Evolutionary conservation across 2,113 vertebrate species (phyloP), one percentile per base, ranked within the genome.

Genomic region (Triplophysa siluroides): DNA sequence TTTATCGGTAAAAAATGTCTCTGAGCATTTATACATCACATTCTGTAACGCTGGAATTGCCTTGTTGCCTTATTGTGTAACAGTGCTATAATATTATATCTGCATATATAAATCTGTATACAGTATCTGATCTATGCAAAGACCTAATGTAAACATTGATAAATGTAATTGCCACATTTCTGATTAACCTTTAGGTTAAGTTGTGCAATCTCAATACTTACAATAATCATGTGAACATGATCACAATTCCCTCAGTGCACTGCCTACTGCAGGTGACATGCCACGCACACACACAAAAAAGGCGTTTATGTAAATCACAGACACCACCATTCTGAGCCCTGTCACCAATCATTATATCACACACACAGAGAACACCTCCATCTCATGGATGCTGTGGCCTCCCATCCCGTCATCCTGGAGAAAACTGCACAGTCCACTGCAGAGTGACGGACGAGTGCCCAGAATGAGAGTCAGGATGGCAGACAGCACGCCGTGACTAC

Each of bases 311-410:
- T 83, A 83, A 85, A 83, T 65, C 75, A 58, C 69, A 79, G 29
- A 4, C 78, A 81, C 68, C 65, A 64, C 76, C 67, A 75, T 80
- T 80, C 68, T 24, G 54, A 77, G 72, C 41, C 70, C 58, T 83
- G 85, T 82, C 82, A 80, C 80, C 68, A 79, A 83, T 82, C 77
- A 81, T 84, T 65, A 81, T 62, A 65, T 79, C 70, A 69, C 54
- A 68, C 50, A 56, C 60, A 74, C 29, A 11, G 18, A 21, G 6
- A 54, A 65, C 66, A 77, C 63, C 14, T n/a, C 43, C 2, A 43
- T 78, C 69, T 52, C 79, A 74, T 24, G 61, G 83, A 81, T 68
- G 21, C 65, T 54, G 47, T 41, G 60, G n/a, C 21, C 72, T 75
- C 21, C 21, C 78, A 69, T 84, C 67, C 38, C 62, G 29, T 23